phyloP scores from a whole-genome alignment of 2,888 invertebrate genomes.

The Agrochola lota region DNA sequence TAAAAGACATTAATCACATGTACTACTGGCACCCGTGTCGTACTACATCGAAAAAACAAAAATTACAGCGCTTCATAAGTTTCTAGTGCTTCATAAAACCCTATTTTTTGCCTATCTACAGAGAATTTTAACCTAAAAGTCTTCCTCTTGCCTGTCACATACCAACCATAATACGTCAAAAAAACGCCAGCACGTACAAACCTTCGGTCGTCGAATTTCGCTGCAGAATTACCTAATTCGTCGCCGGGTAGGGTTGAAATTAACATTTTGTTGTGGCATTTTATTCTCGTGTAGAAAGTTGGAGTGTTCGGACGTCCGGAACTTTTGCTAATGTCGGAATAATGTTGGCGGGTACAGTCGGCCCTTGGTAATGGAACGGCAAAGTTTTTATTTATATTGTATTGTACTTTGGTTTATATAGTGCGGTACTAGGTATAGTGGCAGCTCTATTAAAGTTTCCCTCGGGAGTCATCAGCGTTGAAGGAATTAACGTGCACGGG shows the following conservation, averaged over 20 bases:
- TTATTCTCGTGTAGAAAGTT: constrained; percentile 79
- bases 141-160: constrained; percentile 37
- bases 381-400: constrained; percentile 73
- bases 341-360: constrained; percentile 74
- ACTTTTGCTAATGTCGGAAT: constrained; percentile 85
- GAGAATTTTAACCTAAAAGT: constrained; percentile 35
- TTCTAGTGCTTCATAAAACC: background rate
- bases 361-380: constrained; percentile 70
- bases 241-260: constrained; percentile 79
- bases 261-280: constrained; percentile 82
- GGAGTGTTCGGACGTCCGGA: constrained; percentile 76
- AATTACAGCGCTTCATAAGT: background rate
- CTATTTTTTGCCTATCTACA: constrained; percentile 3
- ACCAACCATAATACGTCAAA: constrained; percentile 50
- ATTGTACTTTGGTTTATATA: constrained; percentile 68
- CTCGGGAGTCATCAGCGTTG: constrained; percentile 63
- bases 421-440: constrained; percentile 58
- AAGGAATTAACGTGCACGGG: constrained; percentile 53
- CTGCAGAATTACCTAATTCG: constrained; percentile 75
- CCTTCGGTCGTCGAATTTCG: constrained; percentile 64
- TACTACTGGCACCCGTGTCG: background rate
- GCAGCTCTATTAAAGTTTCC: constrained; percentile 62
- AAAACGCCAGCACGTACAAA: constrained; percentile 50
- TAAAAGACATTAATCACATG: background rate
- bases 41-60: background rate